These are phyloP conservation scores for Bugula neritina DNA, from an alignment of 2,888 invertebrate species.

Conservation along the genomic window DNA sequence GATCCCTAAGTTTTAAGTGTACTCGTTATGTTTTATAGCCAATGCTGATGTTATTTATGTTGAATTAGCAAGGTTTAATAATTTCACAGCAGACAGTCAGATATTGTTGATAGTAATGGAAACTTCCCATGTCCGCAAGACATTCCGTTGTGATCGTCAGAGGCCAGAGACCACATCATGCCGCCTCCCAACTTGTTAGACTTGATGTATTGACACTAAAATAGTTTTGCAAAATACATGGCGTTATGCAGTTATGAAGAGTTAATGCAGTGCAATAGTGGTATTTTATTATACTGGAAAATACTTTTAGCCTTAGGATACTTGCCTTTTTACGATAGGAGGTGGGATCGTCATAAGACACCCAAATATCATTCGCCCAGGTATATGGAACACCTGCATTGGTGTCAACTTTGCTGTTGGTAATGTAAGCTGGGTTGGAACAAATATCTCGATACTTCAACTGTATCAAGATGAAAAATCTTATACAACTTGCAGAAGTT, in stretches of 20 bases:
- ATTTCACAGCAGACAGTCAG: neutral
- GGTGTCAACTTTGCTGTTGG: slow-evolving; percentile 58
- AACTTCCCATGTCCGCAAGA: neutral
- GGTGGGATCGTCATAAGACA: slow-evolving; percentile 30
- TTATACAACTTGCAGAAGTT: too few species aligned
- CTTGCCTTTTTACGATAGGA: slow-evolving; percentile 29
- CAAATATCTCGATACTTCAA: neutral
- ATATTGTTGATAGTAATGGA: neutral
- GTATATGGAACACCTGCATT: slow-evolving; percentile 53
- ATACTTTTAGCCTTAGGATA: too few species aligned
- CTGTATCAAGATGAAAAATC: too few species aligned
- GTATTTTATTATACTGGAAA: too few species aligned
- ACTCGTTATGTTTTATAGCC: too few species aligned
- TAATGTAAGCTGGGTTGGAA: slow-evolving; percentile 54
- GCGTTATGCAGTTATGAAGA: too few species aligned
- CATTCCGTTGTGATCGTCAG: slow-evolving; percentile 31
- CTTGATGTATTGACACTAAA: slow-evolving; percentile 77
- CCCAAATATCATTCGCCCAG: slow-evolving; percentile 29
- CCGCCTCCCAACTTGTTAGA: slow-evolving; percentile 81
- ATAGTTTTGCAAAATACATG: too few species aligned
- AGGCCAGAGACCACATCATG: slow-evolving; percentile 70
- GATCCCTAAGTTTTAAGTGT: too few species aligned
- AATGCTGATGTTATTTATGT: too few species aligned
- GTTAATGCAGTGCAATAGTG: too few species aligned
- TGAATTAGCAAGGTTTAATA: too few species aligned